Percentiles rank a stretch among this genome's conserved stretches.
phyloP scores from a whole-genome alignment of 2,888 invertebrate species.

The Leptopilina drosophilae region DNA sequence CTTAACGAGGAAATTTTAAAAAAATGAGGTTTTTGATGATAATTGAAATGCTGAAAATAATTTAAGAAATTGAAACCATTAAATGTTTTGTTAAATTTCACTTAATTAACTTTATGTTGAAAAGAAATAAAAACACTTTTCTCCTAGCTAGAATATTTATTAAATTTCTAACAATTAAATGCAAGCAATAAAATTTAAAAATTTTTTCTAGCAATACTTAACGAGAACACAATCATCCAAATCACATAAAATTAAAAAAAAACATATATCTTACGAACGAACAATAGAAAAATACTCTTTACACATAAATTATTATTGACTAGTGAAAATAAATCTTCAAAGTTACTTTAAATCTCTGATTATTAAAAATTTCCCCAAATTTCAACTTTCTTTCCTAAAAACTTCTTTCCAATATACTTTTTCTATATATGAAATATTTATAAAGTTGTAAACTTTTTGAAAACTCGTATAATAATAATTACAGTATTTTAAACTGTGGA shows the following conservation, averaged over 20 bases:
- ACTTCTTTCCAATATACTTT: no score
- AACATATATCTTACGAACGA: neutral
- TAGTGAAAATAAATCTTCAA: constrained; percentile 20
- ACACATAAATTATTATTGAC: constrained; percentile 13
- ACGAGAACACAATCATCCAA: neutral
- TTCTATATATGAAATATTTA: neutral
- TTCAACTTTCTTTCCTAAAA: neutral
- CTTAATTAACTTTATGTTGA: no score
- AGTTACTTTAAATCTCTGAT: constrained; percentile 1
- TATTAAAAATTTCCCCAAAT: neutral
- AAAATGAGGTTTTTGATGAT: no score
- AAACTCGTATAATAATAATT: neutral
- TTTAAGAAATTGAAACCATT: no score
- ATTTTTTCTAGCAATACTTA: neutral
- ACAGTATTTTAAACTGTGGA: neutral
- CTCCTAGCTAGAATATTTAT: neutral
- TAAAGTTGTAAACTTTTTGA: no score
- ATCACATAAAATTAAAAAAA: neutral
- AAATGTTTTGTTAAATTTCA: no score
- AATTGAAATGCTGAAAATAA: no score
- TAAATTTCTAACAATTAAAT: neutral
- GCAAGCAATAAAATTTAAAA: neutral
- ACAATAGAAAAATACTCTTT: constrained; percentile 23
- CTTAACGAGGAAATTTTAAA: no score
- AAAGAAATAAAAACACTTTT: neutral